Percentiles rank a stretch among this genome's conserved stretches.
phyloP scores from a whole-genome alignment of 2,797 vertebrate species.

The Crypturellus tataupa region DNA sequence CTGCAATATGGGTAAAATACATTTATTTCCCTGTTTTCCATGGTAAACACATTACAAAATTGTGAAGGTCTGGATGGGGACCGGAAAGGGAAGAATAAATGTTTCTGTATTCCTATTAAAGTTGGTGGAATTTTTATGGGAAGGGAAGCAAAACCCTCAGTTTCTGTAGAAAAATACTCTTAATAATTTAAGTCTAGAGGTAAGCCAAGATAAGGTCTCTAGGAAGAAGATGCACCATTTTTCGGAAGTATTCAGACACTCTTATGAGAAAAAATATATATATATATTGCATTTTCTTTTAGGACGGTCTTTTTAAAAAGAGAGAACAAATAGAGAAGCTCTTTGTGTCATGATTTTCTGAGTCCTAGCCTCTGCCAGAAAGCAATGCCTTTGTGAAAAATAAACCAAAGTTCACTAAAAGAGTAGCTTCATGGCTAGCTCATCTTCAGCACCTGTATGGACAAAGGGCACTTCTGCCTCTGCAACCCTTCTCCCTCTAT shows the following conservation, averaged over 20 bases:
- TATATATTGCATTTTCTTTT: neutral
- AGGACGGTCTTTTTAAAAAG: neutral
- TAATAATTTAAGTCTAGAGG: neutral
- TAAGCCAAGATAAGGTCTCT: neutral
- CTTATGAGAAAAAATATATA: neutral
- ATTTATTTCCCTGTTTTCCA: neutral
- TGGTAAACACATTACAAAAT: neutral
- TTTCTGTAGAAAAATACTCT: neutral
- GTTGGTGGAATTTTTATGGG: neutral
- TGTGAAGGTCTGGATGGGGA: neutral
- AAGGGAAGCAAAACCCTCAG: neutral
- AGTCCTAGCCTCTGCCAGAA: neutral
- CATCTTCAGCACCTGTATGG: neutral
- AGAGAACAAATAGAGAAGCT: neutral
- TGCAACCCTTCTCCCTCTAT: neutral
- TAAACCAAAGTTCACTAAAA: neutral
- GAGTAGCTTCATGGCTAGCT: neutral
- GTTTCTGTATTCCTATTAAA: neutral
- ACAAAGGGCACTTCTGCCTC: neutral
- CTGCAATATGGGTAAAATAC: neutral
- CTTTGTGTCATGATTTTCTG: neutral
- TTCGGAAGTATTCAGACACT: neutral
- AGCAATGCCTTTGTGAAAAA: neutral
- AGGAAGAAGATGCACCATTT: neutral
- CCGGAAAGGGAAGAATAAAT: neutral